Conservation (phyloP, 2,888 invertebrate genomes). For the Agrypnus murinus region DNA sequence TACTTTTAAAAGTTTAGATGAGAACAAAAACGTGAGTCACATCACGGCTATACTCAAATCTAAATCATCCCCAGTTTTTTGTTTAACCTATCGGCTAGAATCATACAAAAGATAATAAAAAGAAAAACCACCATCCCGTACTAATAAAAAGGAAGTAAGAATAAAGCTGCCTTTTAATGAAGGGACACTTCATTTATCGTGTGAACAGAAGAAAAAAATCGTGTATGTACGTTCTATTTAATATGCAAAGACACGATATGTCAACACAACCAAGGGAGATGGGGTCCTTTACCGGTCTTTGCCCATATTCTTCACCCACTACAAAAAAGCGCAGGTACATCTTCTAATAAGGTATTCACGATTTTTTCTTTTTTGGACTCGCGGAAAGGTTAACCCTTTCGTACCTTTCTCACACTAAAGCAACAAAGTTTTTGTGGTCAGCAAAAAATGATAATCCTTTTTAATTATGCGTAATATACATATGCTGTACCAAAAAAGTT, state of each 20-base stretch:
- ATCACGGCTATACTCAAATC: too few relatives aligned
- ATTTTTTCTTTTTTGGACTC: conserved; percentile 65
- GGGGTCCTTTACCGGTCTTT: conserved; percentile 46
- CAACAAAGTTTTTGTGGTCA: conserved; percentile 61
- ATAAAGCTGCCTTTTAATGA: conserved; percentile 49
- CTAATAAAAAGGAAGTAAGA: conserved; percentile 40
- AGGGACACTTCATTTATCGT: conserved; percentile 65
- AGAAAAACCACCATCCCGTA: conserved; percentile 40
- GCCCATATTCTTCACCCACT: conserved; percentile 64
- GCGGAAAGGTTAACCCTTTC: conserved; percentile 20
- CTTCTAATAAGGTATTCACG: conserved; percentile 57
- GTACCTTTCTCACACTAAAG: conserved; percentile 67
- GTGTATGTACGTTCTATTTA: conserved; percentile 65
- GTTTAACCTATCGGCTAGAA: conserved; percentile 18
- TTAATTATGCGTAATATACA: conserved; percentile 60
- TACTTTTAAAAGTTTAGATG: neutral
- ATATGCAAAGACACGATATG: conserved; percentile 71
- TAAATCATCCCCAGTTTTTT: conserved; percentile 34
- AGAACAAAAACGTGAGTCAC: conserved; percentile 34
- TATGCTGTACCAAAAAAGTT: conserved; percentile 39
- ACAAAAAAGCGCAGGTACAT: conserved; percentile 69
- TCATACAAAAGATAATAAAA: conserved; percentile 36
- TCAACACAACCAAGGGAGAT: conserved; percentile 66
- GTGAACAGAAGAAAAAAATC: conserved; percentile 69
- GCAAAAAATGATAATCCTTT: conserved; percentile 64